Percentiles rank a stretch among this genome's conserved stretches.
phyloP scores from a whole-genome alignment of 2,113 vertebrate genomes.

The Glaucidium brasilianum region DNA sequence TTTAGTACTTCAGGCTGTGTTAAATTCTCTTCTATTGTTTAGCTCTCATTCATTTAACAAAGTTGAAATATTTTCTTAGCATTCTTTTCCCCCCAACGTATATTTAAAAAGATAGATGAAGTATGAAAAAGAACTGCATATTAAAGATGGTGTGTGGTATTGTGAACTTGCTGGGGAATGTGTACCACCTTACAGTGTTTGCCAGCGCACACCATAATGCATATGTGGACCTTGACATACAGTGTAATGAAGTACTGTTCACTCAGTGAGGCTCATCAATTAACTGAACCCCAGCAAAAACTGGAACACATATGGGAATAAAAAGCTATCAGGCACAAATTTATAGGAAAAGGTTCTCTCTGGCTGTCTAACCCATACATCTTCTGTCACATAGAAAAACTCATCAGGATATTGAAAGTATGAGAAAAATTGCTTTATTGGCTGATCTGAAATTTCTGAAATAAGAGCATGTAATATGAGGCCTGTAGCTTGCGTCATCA shows the following conservation, averaged over 20 bases:
- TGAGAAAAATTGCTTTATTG: not conserved
- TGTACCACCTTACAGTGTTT: not conserved
- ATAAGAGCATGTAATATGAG: not conserved
- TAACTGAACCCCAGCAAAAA: not conserved
- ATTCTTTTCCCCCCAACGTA: not conserved
- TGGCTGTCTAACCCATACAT: not conserved
- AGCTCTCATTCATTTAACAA: constrained; percentile 2
- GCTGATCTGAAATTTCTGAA: not conserved
- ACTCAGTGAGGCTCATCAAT: not conserved
- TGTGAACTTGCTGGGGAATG: not conserved
- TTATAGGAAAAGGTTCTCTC: not conserved
- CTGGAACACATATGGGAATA: not conserved
- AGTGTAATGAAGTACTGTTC: not conserved
- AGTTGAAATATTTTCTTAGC: constrained; percentile 48
- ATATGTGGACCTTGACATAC: not conserved
- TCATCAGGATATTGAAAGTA: not conserved
- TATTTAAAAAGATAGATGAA: constrained; percentile 24
- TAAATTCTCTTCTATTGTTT: constrained; percentile 46
- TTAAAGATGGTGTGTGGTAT: not conserved
- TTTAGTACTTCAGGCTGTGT: not conserved
- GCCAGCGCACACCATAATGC: not conserved
- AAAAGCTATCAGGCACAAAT: not conserved
- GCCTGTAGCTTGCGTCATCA: not conserved
- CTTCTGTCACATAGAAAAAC: not conserved
- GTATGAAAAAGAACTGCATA: not conserved